Base-by-base conservation (phyloP, 2,797 vertebrate genomes). In the Siniperca scherzeri region DNA sequence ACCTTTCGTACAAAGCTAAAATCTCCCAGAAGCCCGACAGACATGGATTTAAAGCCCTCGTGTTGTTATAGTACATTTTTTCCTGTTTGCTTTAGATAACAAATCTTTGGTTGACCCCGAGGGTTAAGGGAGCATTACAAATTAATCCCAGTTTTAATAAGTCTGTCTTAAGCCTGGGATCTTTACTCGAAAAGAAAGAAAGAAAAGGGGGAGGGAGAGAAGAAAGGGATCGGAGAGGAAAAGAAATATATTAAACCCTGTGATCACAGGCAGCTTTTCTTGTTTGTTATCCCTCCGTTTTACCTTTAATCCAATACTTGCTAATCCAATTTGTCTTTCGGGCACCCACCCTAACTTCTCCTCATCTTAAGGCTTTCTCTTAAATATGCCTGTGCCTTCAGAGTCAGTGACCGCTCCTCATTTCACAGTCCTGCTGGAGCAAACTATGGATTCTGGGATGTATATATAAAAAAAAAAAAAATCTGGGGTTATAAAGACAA, bases 321-420 rank as follows among this genome's bases (percentile, higher is more conserved):
- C 96, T 99, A 98, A 99, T 99, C 98, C 98, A 98, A 98, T 99
- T 98, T 98, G 97, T 97, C 97, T 97, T 97, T 97, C 96, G 94
- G 96, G 97, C 96, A 97, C 96, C 96, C 95, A 95, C 96, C 97
- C 96, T 94, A 98, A 98, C 96, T 97, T 97, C 91, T 91, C 95
- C 96, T 95, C 93, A 93, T 96, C 95, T 96, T 53, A 95, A 91
- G 95, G 96, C 97, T 96, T 90, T 85, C 75, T 82, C 95, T 95
- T 93, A 96, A 96, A 91, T 94, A 94, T 95, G 82, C 95, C 92
- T 93, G 95, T 96, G 96, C 96, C 95, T 96, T 95, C 94, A 91
- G 95, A 96, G 96, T 94, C 96, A 21, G n/a, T 33, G 81, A 11
- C 95, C 92, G 94, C 94, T 94, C 94, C 94, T 96, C 95, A 80